Conservation (phyloP, 2,888 invertebrate species). For the Dusona sp. region DNA sequence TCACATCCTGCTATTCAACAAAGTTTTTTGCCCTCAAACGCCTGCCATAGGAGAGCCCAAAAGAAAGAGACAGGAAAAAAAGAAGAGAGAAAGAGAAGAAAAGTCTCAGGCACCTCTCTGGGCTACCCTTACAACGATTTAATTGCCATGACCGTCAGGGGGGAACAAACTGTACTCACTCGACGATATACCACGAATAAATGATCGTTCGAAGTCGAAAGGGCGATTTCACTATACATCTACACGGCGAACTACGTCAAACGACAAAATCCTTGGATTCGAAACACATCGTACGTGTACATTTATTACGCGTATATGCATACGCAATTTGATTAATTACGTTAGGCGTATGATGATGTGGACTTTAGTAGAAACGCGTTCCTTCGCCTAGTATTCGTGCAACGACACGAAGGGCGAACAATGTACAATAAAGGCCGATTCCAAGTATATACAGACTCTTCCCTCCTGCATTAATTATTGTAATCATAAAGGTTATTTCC, state of each 20-base stretch:
- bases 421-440: slow-evolving; percentile 24
- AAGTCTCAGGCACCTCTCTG: slow-evolving; percentile 53
- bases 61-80: slow-evolving; percentile 3
- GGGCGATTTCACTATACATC: slow-evolving; percentile 20
- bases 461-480: slow-evolving; percentile 69
- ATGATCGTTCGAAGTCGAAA: not conserved
- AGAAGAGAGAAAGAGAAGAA: not conserved
- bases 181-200: slow-evolving; percentile 3
- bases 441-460: slow-evolving; percentile 56
- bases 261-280: too few relatives aligned
- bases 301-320: slow-evolving; percentile 14
- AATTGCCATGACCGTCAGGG: slow-evolving; percentile 64
- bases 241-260: not conserved
- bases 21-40: slow-evolving; percentile 75
- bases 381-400: slow-evolving; percentile 9
- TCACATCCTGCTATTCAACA: slow-evolving; percentile 84
- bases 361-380: not conserved
- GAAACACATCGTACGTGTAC: not conserved
- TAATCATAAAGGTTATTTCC: slow-evolving; percentile 57
- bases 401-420: slow-evolving; percentile 31
- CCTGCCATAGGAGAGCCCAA: slow-evolving; percentile 22
- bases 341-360: slow-evolving; percentile 17
- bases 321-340: slow-evolving; percentile 41
- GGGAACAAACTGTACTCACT: slow-evolving; percentile 55
- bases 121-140: slow-evolving; percentile 61